Evolutionary conservation across 1,140 invertebrate species (phyloP).

Genomic region (Drosophila sturtevanti): DNA sequence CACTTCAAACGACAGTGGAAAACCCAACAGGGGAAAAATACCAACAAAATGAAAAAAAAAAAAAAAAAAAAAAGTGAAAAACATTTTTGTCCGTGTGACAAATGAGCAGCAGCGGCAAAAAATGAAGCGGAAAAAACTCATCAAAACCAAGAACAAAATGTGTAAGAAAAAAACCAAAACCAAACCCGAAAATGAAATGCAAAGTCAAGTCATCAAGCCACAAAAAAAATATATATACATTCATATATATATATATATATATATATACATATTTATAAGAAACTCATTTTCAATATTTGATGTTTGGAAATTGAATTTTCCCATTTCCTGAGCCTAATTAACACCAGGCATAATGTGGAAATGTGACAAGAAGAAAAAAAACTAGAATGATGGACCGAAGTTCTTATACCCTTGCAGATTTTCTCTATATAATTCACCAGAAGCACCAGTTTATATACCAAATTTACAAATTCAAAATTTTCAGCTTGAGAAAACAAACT

Average conservation of each 20-base stretch:
- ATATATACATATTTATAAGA: conserved; percentile 21
- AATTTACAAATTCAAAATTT: no score
- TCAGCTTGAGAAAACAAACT: no score
- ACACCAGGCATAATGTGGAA: conserved; percentile 18
- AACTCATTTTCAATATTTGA: conserved; percentile 56
- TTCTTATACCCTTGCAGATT: no score
- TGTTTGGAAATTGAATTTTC: conserved; percentile 62
- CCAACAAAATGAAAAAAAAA: conserved; percentile 36
- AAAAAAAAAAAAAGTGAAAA: conserved; percentile 17
- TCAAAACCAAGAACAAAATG: conserved; percentile 47
- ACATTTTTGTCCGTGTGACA: conserved; percentile 9
- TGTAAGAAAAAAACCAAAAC: neutral
- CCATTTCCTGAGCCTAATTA: conserved; percentile 48
- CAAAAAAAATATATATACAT: conserved; percentile 4
- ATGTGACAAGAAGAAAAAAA: neutral
- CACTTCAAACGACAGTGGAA: conserved; percentile 70
- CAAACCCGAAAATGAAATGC: conserved; percentile 19
- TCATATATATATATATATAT: no score
- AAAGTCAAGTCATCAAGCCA: conserved; percentile 42
- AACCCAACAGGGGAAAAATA: neutral
- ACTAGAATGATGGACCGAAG: no score
- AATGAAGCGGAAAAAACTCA: conserved; percentile 61
- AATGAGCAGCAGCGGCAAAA: conserved; percentile 26
- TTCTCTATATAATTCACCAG: no score
- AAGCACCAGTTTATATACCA: no score